Base-by-base conservation (phyloP, 1,140 invertebrate genomes). In the Zaprionus africanus region DNA sequence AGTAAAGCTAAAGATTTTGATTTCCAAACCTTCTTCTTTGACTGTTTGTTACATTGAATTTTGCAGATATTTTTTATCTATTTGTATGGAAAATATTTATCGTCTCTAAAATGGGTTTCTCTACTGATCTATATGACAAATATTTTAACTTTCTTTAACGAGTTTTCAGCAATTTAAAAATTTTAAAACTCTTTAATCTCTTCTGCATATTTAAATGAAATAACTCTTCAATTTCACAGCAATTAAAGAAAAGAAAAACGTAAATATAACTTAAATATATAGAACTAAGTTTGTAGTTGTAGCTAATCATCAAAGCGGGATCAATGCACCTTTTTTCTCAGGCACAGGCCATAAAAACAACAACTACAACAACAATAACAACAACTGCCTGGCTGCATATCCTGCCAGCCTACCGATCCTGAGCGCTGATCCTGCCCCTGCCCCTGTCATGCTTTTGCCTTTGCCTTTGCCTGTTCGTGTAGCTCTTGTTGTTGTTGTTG, bases 351-450 rank as follows among this genome's bases (percentile, higher is more conserved):
- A 64, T 71, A 46, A 70, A 70, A 61, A 61, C 62, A 79, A 62
- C 60, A 56, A 63, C 61, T 70, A n/a, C 22, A 22, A 70, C 59
- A 63, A 41, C 60, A 61, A 64, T 51, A 61, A 61, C 58, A 79
- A 62, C 60, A 56, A 63, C 61, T 70, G 56, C 60, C 61, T 22
- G 65, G 63, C 58, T 76, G 81, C 82, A 85, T 85, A 85, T 85
- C 82, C 82, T 85, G 82, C 72, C 82, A 82, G 80, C 76, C 80
- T 82, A 81, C 66, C 59, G 54, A 46, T 69, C 64, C 31, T 34
- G 31, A 34, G 64, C 53, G 22, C 58, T 68, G 51, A 85, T 85
- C 82, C 82, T 85, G 82, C 71, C 82, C 41, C 63, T 62, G 63
- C 51, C 57, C 68, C 51, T 38, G 83, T 13, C 41, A 15, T 70